Conservation (phyloP, 2,797 vertebrate genomes). For the Hydrocynus forskahlii region DNA sequence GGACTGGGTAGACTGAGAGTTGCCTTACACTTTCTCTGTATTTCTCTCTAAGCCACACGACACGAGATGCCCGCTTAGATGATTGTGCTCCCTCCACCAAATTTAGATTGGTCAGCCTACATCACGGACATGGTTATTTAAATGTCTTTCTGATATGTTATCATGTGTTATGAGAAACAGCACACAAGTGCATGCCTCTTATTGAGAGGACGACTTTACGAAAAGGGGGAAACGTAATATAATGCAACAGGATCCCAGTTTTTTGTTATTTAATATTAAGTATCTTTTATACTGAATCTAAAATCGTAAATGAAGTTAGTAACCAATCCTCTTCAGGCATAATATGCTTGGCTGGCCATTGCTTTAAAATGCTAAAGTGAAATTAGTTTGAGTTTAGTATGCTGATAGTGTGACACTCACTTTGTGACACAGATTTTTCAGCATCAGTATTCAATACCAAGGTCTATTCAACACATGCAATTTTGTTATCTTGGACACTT, state of each 20-base stretch:
- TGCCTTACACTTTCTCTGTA: conserved; percentile 6
- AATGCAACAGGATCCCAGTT: neutral
- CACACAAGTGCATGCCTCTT: neutral
- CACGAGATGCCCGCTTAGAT: conserved; percentile 10
- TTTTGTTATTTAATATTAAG: too few species aligned
- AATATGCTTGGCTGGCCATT: neutral
- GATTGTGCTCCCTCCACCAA: neutral
- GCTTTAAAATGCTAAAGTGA: neutral
- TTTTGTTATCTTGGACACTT: too few species aligned
- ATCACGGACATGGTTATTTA: neutral
- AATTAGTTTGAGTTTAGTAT: neutral
- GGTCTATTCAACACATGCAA: too few species aligned
- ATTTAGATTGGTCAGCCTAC: conserved; percentile 4
- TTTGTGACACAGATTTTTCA: too few species aligned
- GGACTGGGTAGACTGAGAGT: conserved; percentile 29
- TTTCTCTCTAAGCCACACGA: conserved; percentile 29
- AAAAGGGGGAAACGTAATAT: neutral
- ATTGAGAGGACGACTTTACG: neutral
- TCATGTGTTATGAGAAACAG: neutral
- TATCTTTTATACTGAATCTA: too few species aligned
- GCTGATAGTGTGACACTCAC: neutral
- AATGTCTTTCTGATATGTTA: neutral
- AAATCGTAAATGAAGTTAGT: too few species aligned
- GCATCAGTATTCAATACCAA: too few species aligned
- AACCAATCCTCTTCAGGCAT: neutral